Conservation (phyloP, 2,888 invertebrate species). For the Agonum fuliginosum region DNA sequence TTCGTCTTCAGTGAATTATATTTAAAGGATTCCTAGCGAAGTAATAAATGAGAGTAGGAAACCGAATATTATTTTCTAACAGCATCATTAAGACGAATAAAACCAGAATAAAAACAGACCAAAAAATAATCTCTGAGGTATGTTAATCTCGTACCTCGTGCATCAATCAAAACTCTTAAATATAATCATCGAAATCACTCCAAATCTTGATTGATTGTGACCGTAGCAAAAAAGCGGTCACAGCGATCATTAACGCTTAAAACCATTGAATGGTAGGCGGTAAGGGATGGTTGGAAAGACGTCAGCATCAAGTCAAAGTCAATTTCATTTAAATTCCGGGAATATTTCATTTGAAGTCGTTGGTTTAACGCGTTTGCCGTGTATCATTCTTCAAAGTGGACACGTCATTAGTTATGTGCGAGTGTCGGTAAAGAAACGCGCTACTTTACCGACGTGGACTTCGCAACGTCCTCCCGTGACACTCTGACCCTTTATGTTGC, state of each 20-base stretch:
- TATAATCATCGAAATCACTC: slow-evolving; percentile 48
- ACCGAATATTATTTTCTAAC: slow-evolving; percentile 7
- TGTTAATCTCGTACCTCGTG: slow-evolving; percentile 41
- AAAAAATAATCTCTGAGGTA: slow-evolving; percentile 39
- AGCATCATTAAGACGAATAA: slow-evolving; percentile 16
- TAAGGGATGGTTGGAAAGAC: not conserved
- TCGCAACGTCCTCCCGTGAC: slow-evolving; percentile 66
- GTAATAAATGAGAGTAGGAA: slow-evolving; percentile 24
- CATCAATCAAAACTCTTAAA: slow-evolving; percentile 51
- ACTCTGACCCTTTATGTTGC: slow-evolving; percentile 66
- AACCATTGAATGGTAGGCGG: slow-evolving; percentile 13
- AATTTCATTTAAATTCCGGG: slow-evolving; percentile 59
- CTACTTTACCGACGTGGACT: slow-evolving; percentile 34
- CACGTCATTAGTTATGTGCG: slow-evolving; percentile 69
- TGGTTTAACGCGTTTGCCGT: slow-evolving; percentile 58
- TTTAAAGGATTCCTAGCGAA: not conserved
- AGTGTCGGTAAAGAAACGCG: slow-evolving; percentile 69
- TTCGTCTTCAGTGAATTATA: not conserved
- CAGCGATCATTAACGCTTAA: slow-evolving; percentile 23
- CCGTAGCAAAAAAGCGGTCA: slow-evolving; percentile 13
- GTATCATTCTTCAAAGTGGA: slow-evolving; percentile 68
- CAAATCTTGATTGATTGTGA: slow-evolving; percentile 56
- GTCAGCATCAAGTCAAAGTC: slow-evolving; percentile 36
- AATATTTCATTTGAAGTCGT: slow-evolving; percentile 58
- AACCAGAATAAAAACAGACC: not conserved